These are phyloP conservation scores for Varecia variegata DNA, from an alignment of 2,797 vertebrate genomes.

Conservation along the genomic window DNA sequence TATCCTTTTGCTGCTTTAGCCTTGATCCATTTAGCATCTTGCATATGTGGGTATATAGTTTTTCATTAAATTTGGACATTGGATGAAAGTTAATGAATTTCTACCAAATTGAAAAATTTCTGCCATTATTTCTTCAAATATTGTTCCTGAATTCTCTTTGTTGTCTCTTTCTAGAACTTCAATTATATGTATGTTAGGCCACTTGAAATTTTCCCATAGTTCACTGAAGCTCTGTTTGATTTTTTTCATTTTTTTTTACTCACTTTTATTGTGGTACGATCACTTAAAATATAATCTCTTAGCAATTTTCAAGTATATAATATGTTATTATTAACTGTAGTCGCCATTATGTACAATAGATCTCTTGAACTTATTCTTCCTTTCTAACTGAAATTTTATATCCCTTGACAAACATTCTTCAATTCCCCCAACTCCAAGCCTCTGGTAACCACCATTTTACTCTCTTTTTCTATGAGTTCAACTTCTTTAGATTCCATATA, in stretches of 20 bases:
- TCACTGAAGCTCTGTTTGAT: neutral
- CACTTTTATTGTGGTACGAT: neutral
- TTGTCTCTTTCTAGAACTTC: neutral
- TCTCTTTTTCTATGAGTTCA: neutral
- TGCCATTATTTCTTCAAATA: neutral
- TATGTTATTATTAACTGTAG: neutral
- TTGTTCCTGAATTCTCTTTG: neutral
- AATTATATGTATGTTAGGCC: neutral
- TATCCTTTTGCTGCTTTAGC: neutral
- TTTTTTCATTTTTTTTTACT: neutral
- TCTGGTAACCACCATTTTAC: neutral
- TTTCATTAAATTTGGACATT: neutral
- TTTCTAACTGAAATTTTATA: neutral
- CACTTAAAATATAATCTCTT: neutral
- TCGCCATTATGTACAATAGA: no score
- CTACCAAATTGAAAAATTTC: neutral
- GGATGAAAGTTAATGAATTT: neutral
- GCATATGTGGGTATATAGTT: neutral
- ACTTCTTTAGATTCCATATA: neutral
- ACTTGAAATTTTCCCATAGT: neutral
- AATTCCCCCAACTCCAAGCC: rapidly evolving
- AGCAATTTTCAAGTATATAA: neutral
- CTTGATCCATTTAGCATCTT: neutral
- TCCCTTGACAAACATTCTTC: neutral
- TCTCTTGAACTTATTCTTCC: neutral